Base-by-base conservation (phyloP, 2,113 vertebrate species). In the Poeciliopsis prolifica region DNA sequence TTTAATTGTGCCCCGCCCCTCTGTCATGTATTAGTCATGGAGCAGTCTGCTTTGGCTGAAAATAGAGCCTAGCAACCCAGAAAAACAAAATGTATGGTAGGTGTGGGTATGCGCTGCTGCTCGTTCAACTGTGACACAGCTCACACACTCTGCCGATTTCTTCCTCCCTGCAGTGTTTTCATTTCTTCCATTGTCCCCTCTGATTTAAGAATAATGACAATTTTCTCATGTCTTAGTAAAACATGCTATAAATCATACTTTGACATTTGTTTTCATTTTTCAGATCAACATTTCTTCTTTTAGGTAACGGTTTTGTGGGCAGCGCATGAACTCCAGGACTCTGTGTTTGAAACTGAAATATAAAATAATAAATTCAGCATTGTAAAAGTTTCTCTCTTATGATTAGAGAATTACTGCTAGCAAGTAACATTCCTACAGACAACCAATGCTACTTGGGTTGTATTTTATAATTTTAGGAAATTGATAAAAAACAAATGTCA, bases 21-120 rank as follows among this genome's bases (percentile, higher is more conserved):
- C 82, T 31, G 19, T 88, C 90, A 92, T 94, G 90, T 92, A 91
- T 94, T 92, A 93, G 91, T 93, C 90, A 94, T 93, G 78, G 77
- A 78, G 60, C 88, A 89, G 91, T 92, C 92, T 93, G 92, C 84
- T 86, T 58, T 3, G 68, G 86, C 88, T 93, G 85, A 89, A 93
- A 94, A 94, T 94, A 94, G 91, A 29, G 40, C 83, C 67, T 83
- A 89, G 81, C 81, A 92, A 86, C 81, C 88, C 88, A 90, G 77
- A 91, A 91, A 93, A 87, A 90, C 85, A 88, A 86, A 83, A 82
- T 79, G 72, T 69, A 79, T 78, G 71, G 80, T 77, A 75, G 76
- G 72, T 75, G 70, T 76, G 79, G 64, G 78, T 72, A 72, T 87
- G 78, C 72, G 78, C 71, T 66, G 69, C 69, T 83, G 84, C 82